These are phyloP conservation scores for Chironomus riparius DNA, from an alignment of 2,888 invertebrate species.

Conservation along the genomic window DNA sequence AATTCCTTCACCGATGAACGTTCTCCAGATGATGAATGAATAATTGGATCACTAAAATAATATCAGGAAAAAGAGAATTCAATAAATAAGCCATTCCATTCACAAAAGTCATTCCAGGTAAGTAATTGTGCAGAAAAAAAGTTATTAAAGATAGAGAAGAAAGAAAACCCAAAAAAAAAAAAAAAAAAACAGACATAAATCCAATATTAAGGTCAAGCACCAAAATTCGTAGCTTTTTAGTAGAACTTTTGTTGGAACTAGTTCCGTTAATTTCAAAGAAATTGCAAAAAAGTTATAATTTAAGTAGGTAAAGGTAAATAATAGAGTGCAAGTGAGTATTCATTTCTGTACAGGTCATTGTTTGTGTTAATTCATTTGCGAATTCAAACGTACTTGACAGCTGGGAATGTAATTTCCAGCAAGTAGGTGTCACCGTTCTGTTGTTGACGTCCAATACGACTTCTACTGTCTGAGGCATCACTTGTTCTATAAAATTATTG, in stretches of 20 bases:
- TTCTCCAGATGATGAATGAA: conserved; percentile 78
- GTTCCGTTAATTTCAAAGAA: background rate
- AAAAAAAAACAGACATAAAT: background rate
- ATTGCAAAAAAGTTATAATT: background rate
- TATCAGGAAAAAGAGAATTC: background rate
- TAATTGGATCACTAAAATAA: conserved; percentile 69
- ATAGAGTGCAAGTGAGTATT: background rate
- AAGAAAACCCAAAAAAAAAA: background rate
- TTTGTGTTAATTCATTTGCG: background rate
- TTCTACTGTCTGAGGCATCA: conserved; percentile 39
- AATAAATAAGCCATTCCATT: background rate
- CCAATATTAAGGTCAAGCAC: background rate
- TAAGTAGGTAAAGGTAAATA: background rate
- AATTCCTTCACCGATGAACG: conserved; percentile 73
- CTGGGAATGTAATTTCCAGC: conserved; percentile 85
- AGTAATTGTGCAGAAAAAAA: background rate
- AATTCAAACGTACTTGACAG: conserved; percentile 67
- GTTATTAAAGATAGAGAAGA: background rate
- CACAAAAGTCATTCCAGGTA: background rate
- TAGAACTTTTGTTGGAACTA: too few species aligned
- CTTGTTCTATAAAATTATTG: background rate
- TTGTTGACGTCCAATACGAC: conserved; percentile 77
- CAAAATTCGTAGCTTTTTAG: background rate
- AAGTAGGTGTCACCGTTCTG: conserved; percentile 78
- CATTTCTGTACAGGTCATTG: background rate